Base-by-base conservation (phyloP, 2,113 vertebrate species). In the Nyctereutes procyonoides region DNA sequence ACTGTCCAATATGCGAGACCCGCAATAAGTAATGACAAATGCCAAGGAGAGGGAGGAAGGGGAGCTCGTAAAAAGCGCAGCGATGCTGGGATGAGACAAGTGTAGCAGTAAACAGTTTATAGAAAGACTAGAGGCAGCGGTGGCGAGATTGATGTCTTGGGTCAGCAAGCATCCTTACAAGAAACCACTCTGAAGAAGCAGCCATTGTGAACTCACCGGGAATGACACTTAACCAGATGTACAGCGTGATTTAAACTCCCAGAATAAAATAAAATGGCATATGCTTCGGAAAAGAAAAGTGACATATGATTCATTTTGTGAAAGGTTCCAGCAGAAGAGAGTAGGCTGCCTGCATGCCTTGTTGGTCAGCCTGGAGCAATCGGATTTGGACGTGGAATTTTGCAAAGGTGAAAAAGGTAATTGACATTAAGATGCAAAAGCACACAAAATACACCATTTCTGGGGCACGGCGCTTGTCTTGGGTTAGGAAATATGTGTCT, bases 61-160 rank as follows among this genome's bases (percentile, higher is more conserved):
- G 15, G 71, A 62, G n/a, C 15, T 65, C 1, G 2, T 62, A 55
- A 17, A 51, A 48, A 51, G 30, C 10, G 1, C 24, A 19, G 56
- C 0, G 2, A 7, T 15, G 20, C 4, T 19, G 9, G 13, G 19
- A 65, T 28, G 43, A 76, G 71, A 10, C 8, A 13, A 24, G 4
- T 0, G 0, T 9, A 26, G n/a, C 48, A 22, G 10, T 51, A 2
- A 81, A 19, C 22, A 20, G n/a, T 35, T 67, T 67, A 38, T 0
- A 17, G 53, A 26, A 20, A 26, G 67, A 17, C 63, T 60, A 55
- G 16, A 38, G 5, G 16, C 24, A 4, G 9, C 2, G 55, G 4
- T 1, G 19, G 10, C 0, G 11, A 35, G 20, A 67, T 16, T 14
- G 55, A 86, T 16, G 60, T 74, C 2, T 7, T 1, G 81, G 58